Evolutionary conservation across 2,113 vertebrate species (phyloP).

Genomic region (Neogale vison): DNA sequence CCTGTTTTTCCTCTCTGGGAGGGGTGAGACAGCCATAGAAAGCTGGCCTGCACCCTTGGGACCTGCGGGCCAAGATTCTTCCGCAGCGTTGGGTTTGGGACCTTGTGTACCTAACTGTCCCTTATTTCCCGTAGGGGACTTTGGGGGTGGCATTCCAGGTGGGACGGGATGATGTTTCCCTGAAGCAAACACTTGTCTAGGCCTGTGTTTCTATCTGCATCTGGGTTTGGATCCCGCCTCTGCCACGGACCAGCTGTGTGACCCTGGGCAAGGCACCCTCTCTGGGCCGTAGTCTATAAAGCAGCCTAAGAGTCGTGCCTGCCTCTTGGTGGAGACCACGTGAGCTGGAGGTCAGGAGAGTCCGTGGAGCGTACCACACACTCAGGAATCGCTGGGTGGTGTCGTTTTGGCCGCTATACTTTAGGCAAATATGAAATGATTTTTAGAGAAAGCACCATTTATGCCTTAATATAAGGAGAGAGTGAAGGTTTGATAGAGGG

Average conservation of each 20-base stretch:
- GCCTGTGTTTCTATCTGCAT: background rate
- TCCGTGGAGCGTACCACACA: background rate
- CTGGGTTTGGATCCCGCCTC: background rate
- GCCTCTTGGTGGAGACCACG: background rate
- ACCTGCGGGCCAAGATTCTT: background rate
- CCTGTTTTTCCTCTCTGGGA: background rate
- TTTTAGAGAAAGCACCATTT: background rate
- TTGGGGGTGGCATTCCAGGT: background rate
- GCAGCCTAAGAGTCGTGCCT: background rate
- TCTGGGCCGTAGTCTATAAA: background rate
- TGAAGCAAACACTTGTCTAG: background rate
- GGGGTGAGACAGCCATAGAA: background rate
- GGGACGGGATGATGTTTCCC: background rate
- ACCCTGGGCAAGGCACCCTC: background rate
- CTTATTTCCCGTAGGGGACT: background rate
- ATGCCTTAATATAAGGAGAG: background rate
- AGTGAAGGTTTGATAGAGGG: background rate
- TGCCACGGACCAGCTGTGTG: background rate
- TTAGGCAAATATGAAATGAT: background rate
- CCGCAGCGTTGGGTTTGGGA: background rate
- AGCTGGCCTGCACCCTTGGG: background rate
- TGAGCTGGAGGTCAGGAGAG: background rate
- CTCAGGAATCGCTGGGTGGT: rapidly evolving
- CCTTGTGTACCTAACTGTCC: background rate
- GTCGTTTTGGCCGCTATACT: rapidly evolving